phyloP scores from a whole-genome alignment of 2,113 vertebrate genomes.

The Mastomys natalensis region DNA sequence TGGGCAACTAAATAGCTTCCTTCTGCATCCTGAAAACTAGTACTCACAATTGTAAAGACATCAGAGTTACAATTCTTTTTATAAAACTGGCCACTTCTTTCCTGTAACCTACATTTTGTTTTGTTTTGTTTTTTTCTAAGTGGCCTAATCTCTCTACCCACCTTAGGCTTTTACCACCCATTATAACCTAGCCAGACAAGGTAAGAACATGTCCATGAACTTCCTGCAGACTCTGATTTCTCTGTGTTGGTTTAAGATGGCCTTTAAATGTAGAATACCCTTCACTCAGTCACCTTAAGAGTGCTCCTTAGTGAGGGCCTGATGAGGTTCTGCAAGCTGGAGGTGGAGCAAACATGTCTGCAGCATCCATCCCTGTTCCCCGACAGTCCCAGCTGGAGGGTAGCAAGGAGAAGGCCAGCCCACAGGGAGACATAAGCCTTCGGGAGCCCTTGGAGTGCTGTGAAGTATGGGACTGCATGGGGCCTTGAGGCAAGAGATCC shows the following conservation, averaged over 20 bases:
- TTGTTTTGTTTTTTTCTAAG: neutral
- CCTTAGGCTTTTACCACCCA: neutral
- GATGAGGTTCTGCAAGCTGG: neutral
- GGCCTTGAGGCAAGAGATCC: neutral
- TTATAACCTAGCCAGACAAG: neutral
- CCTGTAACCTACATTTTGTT: neutral
- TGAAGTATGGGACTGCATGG: neutral
- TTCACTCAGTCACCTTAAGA: neutral
- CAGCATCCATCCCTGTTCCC: too few species aligned
- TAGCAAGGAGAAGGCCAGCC: neutral
- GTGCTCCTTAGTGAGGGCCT: neutral
- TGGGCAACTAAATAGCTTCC: neutral
- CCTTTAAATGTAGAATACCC: neutral
- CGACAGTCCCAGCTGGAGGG: neutral
- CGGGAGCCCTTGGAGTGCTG: neutral
- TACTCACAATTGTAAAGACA: neutral
- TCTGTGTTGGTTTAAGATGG: neutral
- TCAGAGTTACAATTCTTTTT: neutral
- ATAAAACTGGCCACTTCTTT: conserved; percentile 25
- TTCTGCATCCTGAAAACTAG: neutral
- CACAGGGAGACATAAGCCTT: neutral
- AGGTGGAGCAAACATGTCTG: neutral
- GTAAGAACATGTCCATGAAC: neutral
- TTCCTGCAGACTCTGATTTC: neutral
- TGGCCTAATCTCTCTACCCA: neutral